Percentiles rank a stretch among this genome's conserved stretches.
These are phyloP conservation scores for Hydrolagus colliei DNA, from an alignment of 2,797 vertebrate species.

Conservation along the genomic window DNA sequence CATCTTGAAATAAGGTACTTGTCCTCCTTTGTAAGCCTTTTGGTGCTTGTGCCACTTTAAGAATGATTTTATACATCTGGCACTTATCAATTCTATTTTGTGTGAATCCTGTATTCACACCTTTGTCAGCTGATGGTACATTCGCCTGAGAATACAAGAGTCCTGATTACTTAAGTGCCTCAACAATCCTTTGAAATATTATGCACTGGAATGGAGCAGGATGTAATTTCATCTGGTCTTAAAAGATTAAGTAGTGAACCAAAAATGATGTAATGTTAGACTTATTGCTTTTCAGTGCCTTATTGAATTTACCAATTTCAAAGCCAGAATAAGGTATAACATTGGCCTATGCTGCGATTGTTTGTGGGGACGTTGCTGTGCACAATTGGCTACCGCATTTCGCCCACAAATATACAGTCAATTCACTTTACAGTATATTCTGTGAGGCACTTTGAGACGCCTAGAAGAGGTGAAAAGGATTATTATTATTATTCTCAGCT, in stretches of 20 bases:
- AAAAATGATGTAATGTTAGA: neutral
- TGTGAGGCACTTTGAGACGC: too few species aligned
- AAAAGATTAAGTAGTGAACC: neutral
- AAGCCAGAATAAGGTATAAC: neutral
- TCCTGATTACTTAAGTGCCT: conserved; percentile 13
- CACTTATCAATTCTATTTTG: conserved; percentile 3
- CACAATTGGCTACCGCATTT: too few species aligned
- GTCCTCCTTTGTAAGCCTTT: neutral
- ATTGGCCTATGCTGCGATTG: neutral
- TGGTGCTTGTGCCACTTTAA: neutral
- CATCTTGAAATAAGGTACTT: neutral
- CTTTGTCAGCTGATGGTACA: neutral
- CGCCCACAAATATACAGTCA: too few species aligned
- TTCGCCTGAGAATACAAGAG: neutral
- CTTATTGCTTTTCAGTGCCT: neutral
- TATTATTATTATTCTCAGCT: neutral
- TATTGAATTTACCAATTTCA: neutral
- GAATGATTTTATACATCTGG: neutral
- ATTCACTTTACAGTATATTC: too few species aligned
- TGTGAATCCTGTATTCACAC: neutral
- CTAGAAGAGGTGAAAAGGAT: too few species aligned
- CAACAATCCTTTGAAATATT: neutral
- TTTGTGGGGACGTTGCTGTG: too few species aligned
- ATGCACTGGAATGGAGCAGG: neutral
- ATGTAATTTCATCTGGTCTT: neutral